These are phyloP conservation scores for Rhinophrynus dorsalis DNA, from an alignment of 2,797 vertebrate species.

Conservation along the genomic window DNA sequence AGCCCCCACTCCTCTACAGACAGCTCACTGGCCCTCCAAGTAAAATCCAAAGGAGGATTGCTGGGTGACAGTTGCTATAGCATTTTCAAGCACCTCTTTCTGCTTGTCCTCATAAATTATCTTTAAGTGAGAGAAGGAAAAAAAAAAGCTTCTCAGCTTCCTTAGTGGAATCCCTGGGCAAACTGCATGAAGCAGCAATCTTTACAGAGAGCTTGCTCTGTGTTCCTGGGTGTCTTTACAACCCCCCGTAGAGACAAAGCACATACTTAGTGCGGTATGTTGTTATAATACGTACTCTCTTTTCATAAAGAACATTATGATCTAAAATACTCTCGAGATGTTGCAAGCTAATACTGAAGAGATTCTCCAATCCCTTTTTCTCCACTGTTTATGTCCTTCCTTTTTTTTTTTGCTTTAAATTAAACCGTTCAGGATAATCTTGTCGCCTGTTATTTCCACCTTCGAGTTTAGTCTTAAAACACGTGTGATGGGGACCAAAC, in stretches of 20 bases:
- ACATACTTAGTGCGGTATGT: constrained; percentile 42
- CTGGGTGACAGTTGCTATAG: constrained; percentile 89
- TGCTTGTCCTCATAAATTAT: constrained; percentile 96
- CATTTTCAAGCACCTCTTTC: constrained; percentile 96
- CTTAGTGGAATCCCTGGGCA: constrained; percentile 82
- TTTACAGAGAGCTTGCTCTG: constrained; percentile 50
- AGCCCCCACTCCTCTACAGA: constrained; percentile 20
- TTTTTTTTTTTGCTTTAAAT: constrained; percentile 65
- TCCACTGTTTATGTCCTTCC: neutral
- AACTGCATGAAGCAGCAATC: constrained; percentile 82
- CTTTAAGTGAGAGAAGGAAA: constrained; percentile 87
- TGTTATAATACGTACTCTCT: constrained; percentile 36
- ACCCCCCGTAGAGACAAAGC: constrained; percentile 45
- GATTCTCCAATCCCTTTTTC: constrained; percentile 66
- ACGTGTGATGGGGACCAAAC: constrained; percentile 83
- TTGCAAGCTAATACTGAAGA: constrained; percentile 84
- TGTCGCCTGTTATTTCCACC: constrained; percentile 80
- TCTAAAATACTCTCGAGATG: constrained; percentile 87
- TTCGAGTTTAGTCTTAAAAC: constrained; percentile 84
- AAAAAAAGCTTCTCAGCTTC: constrained; percentile 50
- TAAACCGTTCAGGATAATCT: constrained; percentile 83
- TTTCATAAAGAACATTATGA: constrained; percentile 68
- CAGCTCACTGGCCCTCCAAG: constrained; percentile 15
- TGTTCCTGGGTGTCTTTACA: constrained; percentile 39
- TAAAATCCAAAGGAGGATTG: constrained; percentile 31